Base-by-base conservation (phyloP, 2,888 invertebrate species). In the Melipona beecheii region DNA sequence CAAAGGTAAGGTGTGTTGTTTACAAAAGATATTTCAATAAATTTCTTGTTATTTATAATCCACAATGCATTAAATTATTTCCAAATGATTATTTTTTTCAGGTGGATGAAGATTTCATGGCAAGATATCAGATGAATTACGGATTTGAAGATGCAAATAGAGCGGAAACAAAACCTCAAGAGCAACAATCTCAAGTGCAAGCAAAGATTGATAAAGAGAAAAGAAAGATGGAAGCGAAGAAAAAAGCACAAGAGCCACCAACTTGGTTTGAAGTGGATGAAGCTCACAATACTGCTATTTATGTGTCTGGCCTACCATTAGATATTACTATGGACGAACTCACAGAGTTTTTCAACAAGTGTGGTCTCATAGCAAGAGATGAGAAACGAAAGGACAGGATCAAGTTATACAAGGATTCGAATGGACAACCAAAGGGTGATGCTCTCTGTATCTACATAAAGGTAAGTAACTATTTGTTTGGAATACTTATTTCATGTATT, bases 41-140 rank as follows among this genome's bases (percentile, higher is more conserved):
- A 24, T 15, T 64, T 54, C 19, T 31, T 49, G 56, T 56, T 52
- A 17, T 65, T 21, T 19, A 21, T 60, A 19, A 17, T 9, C 27
- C 60, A 60, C 19, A 60, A 50, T 75, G 13, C 2, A 4, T 24
- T 58, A 24, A 49, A 31, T 50, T 36, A 21, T 31, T 66, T 19
- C 2, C 11, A 68, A 80, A 64, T 31, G 17, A 69, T 79, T 62
- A 15, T 58, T 56, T 70, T 56, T 70, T 75, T 11, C 93, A 96
- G 96, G 96, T 99, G 84, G 98, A 99, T 95, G 99, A 99, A 91
- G 98, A 99, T 91, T 99, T 99, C 93, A 96, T 99, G 95, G 99
- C 99, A 0, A 96, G 96, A 78, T 99, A 99, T 95, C 99, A 99
- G 95, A 97, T 99, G 96, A 98, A 96, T 92, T 99, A 99, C 95